phyloP scores from a whole-genome alignment of 2,797 vertebrate species.

The Trematomus bernacchii region DNA sequence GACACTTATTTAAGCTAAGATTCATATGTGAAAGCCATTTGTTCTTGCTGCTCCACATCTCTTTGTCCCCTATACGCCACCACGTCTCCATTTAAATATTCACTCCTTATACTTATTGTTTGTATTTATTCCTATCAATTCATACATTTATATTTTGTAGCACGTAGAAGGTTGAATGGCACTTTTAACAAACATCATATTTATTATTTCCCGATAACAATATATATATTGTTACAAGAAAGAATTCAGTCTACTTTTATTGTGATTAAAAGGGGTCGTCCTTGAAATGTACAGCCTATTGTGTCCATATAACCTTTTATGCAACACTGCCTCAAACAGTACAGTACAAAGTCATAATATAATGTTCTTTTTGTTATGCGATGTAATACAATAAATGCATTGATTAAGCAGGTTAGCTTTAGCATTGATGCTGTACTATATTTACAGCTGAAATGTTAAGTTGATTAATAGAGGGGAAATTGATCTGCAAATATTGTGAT shows the following conservation, averaged over 20 bases:
- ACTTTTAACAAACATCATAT: not conserved
- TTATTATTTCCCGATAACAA: not conserved
- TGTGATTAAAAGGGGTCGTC: not conserved
- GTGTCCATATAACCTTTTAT: not conserved
- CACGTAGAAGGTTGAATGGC: not conserved
- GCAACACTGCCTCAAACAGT: not conserved
- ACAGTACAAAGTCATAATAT: too few species aligned
- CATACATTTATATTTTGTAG: not conserved
- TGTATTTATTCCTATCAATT: not conserved
- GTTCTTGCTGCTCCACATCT: constrained; percentile 26
- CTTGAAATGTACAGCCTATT: not conserved
- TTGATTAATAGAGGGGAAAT: not conserved
- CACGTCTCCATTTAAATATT: constrained; percentile 23
- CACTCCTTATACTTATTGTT: not conserved
- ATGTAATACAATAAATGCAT: not conserved
- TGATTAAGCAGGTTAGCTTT: not conserved
- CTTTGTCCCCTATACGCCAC: constrained; percentile 46
- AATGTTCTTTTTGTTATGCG: not conserved
- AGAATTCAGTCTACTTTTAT: too few species aligned
- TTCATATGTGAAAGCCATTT: constrained; percentile 50
- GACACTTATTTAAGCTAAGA: constrained; percentile 70
- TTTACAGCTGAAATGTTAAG: not conserved
- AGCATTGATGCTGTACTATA: not conserved
- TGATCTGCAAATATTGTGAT: not conserved
- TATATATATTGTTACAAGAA: too few species aligned